phyloP scores from a whole-genome alignment of 1,140 invertebrate genomes.

The Rhyacophila brunnea region DNA sequence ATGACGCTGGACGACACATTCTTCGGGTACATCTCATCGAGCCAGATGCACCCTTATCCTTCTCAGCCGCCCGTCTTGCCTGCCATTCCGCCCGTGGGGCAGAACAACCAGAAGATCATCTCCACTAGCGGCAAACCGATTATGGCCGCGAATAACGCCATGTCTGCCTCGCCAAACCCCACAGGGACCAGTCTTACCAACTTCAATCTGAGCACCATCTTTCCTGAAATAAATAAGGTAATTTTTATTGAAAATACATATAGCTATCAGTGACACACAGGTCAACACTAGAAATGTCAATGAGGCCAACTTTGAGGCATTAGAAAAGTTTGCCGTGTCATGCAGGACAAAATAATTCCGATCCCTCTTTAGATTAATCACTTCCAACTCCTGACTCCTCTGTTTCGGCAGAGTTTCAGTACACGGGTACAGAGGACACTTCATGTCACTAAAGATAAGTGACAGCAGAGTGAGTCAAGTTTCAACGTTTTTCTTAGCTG shows the following conservation, averaged over 20 bases:
- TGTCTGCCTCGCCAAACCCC: slow-evolving; percentile 1
- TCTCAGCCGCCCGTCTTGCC: slow-evolving; percentile 6
- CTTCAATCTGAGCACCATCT: slow-evolving; percentile 68
- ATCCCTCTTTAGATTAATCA: too few species aligned
- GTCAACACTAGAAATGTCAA: too few species aligned
- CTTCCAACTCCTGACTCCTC: too few species aligned
- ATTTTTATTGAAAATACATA: slow-evolving; percentile 1
- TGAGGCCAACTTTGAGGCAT: too few species aligned
- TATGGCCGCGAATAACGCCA: neutral
- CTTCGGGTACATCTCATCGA: slow-evolving; percentile 27
- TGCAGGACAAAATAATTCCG: too few species aligned
- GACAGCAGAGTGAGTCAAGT: too few species aligned
- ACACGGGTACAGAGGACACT: too few species aligned
- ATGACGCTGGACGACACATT: slow-evolving; percentile 23
- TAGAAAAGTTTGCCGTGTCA: too few species aligned
- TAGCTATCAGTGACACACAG: too few species aligned
- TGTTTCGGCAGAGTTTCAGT: too few species aligned
- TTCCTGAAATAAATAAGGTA: slow-evolving; percentile 70
- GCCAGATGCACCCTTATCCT: slow-evolving; percentile 32
- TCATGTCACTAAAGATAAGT: too few species aligned
- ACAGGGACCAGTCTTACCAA: slow-evolving; percentile 58
- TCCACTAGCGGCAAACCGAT: slow-evolving; percentile 3
- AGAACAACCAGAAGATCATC: slow-evolving; percentile 5
- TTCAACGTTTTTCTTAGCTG: too few species aligned
- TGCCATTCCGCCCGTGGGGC: neutral